These are phyloP conservation scores for Bungarus multicinctus DNA, from an alignment of 2,113 vertebrate genomes.

Conservation along the genomic window DNA sequence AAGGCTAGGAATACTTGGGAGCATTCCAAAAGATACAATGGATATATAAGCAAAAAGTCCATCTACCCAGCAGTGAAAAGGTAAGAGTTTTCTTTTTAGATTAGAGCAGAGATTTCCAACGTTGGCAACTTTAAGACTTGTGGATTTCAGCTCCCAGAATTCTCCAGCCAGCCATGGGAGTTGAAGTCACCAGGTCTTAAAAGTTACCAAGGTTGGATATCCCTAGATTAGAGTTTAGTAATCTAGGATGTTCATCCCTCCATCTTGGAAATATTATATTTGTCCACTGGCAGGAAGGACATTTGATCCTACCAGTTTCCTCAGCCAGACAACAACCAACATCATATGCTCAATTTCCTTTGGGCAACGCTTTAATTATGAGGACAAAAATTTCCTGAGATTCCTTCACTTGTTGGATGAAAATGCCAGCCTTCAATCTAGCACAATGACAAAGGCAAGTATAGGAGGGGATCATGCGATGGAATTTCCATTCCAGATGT, in stretches of 20 bases:
- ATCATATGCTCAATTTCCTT: not conserved
- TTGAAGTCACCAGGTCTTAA: not conserved
- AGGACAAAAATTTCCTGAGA: not conserved
- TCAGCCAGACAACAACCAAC: not conserved
- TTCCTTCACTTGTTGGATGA: not conserved
- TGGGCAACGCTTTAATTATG: not conserved
- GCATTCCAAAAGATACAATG: not conserved
- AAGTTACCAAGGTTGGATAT: not conserved
- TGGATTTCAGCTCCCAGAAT: not conserved
- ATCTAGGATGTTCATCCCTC: not conserved
- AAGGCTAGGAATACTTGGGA: not conserved
- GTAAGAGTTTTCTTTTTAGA: not conserved
- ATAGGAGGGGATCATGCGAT: not conserved
- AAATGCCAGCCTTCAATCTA: not conserved
- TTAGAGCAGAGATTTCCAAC: not conserved
- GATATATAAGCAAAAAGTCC: not conserved
- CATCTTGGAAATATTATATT: not conserved
- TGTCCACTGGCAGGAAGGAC: not conserved
- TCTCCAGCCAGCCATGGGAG: not conserved
- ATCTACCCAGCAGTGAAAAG: not conserved
- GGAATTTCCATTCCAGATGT: not conserved
- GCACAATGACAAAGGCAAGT: not conserved
- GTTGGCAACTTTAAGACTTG: not conserved
- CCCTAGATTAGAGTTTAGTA: not conserved
- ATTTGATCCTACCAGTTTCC: not conserved